phyloP scores from a whole-genome alignment of 2,797 vertebrate genomes.

The Acanthornis magna region DNA sequence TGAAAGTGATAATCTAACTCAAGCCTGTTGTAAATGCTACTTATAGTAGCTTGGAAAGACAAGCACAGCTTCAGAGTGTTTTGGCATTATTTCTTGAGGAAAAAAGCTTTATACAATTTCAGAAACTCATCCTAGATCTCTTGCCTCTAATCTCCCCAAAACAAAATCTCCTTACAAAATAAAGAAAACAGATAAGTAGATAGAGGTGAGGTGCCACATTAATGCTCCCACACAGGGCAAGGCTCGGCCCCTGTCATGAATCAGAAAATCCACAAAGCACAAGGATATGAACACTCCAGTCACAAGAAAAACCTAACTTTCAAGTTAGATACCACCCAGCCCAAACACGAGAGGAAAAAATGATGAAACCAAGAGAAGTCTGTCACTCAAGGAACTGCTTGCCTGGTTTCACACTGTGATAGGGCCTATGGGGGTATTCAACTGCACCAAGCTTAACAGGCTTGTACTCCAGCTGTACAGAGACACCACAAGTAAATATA shows the following conservation, averaged over 20 bases:
- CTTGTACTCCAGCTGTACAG: neutral
- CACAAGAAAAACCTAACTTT: neutral
- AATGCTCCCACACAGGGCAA: neutral
- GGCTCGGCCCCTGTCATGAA: neutral
- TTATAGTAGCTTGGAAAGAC: neutral
- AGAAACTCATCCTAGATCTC: neutral
- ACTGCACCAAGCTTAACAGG: neutral
- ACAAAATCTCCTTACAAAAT: neutral
- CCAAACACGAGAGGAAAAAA: neutral
- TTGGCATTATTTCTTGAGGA: neutral
- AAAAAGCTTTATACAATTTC: neutral
- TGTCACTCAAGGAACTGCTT: neutral
- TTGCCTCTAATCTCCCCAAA: neutral
- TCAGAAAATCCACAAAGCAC: neutral
- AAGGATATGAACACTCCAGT: neutral
- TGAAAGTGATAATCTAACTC: neutral
- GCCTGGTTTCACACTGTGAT: neutral
- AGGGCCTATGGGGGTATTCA: neutral
- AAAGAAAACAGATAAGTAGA: neutral
- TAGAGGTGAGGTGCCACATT: neutral
- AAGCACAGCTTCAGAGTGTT: neutral
- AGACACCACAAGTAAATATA: neutral
- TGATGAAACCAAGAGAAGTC: neutral
- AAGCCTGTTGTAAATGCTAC: neutral
- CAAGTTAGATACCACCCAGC: neutral